These are phyloP conservation scores for Latrodectus elegans DNA, from an alignment of 2,888 invertebrate genomes.

Conservation along the genomic window DNA sequence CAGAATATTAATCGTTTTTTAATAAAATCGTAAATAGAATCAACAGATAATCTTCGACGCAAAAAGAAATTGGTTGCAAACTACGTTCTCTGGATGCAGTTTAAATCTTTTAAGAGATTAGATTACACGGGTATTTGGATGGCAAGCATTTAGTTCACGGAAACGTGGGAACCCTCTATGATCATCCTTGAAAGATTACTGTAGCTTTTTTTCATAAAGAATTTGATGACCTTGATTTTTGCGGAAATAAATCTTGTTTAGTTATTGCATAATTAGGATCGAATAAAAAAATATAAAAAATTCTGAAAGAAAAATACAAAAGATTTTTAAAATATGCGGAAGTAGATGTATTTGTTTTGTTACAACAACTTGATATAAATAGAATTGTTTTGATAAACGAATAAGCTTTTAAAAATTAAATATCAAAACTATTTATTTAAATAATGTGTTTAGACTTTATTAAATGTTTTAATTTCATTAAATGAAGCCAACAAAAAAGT, in stretches of 20 bases:
- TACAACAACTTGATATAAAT: neutral
- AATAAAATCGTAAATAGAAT: no score
- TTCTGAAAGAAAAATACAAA: neutral
- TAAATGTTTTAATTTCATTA: no score
- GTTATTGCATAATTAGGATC: neutral
- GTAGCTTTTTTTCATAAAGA: neutral
- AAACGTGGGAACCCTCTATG: slow-evolving; percentile 22
- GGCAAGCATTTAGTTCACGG: slow-evolving; percentile 16
- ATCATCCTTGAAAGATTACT: neutral
- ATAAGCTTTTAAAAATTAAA: no score
- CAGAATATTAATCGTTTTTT: no score
- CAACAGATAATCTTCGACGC: no score
- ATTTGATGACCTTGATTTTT: neutral
- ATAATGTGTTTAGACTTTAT: no score
- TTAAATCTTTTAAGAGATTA: neutral
- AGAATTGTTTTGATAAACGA: neutral
- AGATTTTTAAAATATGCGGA: neutral
- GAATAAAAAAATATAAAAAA: neutral
- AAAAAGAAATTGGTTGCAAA: no score
- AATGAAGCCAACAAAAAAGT: no score
- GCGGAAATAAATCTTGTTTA: neutral
- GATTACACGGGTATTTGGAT: neutral
- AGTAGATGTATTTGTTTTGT: neutral
- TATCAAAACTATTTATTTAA: no score
- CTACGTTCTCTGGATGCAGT: neutral